Conservation (phyloP, 2,888 invertebrate genomes). For the Xanthia togata region DNA sequence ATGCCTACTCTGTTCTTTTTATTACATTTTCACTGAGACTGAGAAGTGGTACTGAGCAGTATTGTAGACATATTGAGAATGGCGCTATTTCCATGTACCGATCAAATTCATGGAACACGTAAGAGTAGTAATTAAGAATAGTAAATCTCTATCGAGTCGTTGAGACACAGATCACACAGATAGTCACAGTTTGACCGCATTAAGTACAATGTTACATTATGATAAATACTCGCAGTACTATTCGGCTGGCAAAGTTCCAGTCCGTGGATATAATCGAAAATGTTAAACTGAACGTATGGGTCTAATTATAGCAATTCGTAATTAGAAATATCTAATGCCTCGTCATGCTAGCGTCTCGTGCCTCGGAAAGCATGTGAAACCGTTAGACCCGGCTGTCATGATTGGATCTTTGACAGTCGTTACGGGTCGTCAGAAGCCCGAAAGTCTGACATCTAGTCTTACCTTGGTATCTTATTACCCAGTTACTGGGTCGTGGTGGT, state of each 20-base stretch:
- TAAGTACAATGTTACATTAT: neutral
- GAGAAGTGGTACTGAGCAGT: neutral
- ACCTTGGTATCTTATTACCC: too few species aligned
- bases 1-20: neutral
- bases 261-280: neutral
- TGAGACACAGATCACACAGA: neutral
- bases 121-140: too few species aligned
- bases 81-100: neutral
- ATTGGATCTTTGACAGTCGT: too few species aligned
- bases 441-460: too few species aligned
- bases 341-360: too few species aligned
- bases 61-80: neutral
- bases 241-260: slow-evolving; percentile 14
- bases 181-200: neutral
- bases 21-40: neutral
- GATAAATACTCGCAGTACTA: neutral
- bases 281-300: slow-evolving; percentile 2
- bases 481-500: too few species aligned
- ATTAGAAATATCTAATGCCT: slow-evolving; percentile 1
- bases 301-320: neutral
- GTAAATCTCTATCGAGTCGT: neutral
- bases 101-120: neutral
- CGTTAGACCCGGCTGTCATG: too few species aligned
- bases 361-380: too few species aligned
- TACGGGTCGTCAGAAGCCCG: too few species aligned